Evolutionary conservation across 2,797 vertebrate species (phyloP).

Genomic region (Delichon dasypus): DNA sequence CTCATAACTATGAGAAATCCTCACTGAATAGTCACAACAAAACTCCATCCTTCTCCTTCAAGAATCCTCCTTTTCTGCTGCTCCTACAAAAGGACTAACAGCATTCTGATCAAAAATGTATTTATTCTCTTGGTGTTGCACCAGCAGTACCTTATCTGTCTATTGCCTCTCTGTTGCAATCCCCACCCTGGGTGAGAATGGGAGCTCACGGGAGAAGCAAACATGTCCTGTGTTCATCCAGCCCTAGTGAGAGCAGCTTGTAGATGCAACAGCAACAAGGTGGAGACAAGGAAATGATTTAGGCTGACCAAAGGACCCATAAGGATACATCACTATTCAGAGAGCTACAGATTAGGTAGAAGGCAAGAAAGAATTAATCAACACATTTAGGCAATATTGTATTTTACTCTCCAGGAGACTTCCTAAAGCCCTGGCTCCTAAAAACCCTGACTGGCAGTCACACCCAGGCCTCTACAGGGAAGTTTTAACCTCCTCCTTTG

Average conservation of each 20-base stretch:
- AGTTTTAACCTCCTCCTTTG: not conserved
- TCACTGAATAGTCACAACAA: not conserved
- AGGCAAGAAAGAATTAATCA: not conserved
- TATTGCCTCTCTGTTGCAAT: not conserved
- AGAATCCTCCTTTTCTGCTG: not conserved
- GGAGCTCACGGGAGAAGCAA: not conserved
- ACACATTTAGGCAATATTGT: not conserved
- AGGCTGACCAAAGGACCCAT: not conserved
- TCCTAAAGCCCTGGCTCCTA: not conserved
- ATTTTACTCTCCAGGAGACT: not conserved
- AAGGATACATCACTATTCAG: not conserved
- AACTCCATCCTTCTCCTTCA: not conserved
- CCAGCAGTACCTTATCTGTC: not conserved
- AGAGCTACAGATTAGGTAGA: not conserved
- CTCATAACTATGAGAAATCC: not conserved
- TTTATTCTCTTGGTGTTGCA: not conserved
- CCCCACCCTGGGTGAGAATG: not conserved
- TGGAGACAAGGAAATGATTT: not conserved
- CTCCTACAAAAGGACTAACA: not conserved
- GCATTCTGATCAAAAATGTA: not conserved
- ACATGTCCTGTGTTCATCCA: not conserved
- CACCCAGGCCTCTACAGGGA: not conserved
- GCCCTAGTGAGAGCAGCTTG: accelerated
- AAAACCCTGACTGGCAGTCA: not conserved
- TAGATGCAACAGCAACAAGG: not conserved